Evolutionary conservation across 2,797 vertebrate genomes (phyloP).

Genomic region (Zalophus californianus): DNA sequence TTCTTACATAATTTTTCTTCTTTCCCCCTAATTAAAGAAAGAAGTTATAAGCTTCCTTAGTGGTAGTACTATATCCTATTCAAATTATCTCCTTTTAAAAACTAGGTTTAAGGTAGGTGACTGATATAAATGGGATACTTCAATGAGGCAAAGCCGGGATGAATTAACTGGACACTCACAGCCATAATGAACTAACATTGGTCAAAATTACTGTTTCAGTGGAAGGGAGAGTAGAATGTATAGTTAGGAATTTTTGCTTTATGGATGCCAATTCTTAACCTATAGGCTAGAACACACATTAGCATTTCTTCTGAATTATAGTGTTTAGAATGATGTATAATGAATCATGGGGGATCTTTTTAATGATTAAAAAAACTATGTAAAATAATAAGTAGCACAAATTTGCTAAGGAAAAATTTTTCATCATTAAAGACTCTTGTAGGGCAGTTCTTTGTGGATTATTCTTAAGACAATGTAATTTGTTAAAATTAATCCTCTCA

Average conservation of each 20-base stretch:
- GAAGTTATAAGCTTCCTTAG: neutral
- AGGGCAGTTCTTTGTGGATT: conserved; percentile 36
- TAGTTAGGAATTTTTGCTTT: neutral
- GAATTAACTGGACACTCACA: neutral
- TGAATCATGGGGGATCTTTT: neutral
- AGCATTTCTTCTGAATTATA: conserved; percentile 27
- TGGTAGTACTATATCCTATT: neutral
- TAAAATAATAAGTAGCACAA: conserved; percentile 47
- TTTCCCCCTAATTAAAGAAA: neutral
- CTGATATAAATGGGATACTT: neutral
- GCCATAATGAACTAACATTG: neutral
- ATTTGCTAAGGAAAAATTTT: neutral
- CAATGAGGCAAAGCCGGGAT: neutral
- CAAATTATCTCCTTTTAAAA: neutral
- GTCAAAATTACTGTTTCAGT: neutral
- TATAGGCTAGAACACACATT: neutral
- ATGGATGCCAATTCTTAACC: neutral
- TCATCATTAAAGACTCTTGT: conserved; percentile 15
- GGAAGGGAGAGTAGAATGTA: neutral
- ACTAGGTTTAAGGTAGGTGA: neutral
- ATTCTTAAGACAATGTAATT: conserved; percentile 56
- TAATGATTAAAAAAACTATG: neutral
- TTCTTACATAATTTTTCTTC: neutral
- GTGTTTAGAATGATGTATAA: neutral
- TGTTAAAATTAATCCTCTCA: conserved; percentile 60